These are phyloP conservation scores for Phalacrocorax pelagicus DNA, from an alignment of 2,113 vertebrate genomes.

Conservation along the genomic window DNA sequence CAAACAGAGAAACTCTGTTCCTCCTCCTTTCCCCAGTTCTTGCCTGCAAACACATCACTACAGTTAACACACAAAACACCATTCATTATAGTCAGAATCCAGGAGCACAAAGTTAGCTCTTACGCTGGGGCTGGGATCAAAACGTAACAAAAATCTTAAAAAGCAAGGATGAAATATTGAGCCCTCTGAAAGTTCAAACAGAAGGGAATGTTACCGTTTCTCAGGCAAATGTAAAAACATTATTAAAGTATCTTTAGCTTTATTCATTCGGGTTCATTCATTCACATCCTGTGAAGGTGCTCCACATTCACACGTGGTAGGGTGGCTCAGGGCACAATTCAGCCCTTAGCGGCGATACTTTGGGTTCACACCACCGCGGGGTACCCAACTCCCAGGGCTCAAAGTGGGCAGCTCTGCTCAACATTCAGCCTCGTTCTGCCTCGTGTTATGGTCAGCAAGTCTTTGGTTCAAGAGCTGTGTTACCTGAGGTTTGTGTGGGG, in stretches of 20 bases:
- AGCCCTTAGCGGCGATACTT: neutral
- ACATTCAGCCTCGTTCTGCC: neutral
- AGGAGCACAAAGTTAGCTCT: neutral
- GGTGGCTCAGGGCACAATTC: neutral
- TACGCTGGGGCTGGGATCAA: neutral
- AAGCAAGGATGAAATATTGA: neutral
- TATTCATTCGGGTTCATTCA: neutral
- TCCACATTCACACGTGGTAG: neutral
- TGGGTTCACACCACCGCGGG: neutral
- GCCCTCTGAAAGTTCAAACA: neutral
- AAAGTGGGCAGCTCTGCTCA: neutral
- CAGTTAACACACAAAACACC: neutral
- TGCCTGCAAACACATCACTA: neutral
- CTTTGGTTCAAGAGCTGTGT: neutral
- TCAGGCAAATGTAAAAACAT: neutral
- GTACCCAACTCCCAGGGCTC: neutral
- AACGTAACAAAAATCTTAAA: neutral
- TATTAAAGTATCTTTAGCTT: neutral
- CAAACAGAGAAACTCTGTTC: constrained; percentile 27
- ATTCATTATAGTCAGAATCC: neutral
- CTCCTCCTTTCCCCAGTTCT: neutral
- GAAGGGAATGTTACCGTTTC: neutral
- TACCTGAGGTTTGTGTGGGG: neutral
- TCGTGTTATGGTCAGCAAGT: neutral
- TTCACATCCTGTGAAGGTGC: neutral